Percentiles rank a stretch among this genome's conserved stretches.
These are phyloP conservation scores for Sebastes paucispinis DNA, from an alignment of 2,797 vertebrate species.

Conservation along the genomic window DNA sequence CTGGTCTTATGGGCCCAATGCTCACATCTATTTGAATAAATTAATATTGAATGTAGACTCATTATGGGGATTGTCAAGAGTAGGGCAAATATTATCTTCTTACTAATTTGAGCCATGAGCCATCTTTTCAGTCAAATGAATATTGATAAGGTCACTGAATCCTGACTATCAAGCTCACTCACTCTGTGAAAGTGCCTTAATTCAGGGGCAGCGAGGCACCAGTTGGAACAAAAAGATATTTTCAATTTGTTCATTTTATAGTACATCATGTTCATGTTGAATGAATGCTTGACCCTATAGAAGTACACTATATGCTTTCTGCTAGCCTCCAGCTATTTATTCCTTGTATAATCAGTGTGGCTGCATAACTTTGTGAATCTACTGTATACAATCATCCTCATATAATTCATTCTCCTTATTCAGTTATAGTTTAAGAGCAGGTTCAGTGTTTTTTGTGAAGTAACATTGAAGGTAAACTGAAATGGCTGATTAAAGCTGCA, in stretches of 20 bases:
- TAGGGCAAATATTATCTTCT: constrained; percentile 48
- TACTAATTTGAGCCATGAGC: constrained; percentile 25
- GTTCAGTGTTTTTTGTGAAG: not conserved
- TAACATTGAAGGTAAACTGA: not conserved
- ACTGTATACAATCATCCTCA: not conserved
- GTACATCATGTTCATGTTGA: not conserved
- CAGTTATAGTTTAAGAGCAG: not conserved
- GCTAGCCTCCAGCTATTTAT: not conserved
- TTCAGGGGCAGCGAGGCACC: constrained; percentile 10
- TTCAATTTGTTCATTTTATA: not conserved
- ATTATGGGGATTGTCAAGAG: constrained; percentile 46
- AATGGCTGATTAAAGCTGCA: not conserved
- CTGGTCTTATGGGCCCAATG: not conserved
- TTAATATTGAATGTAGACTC: constrained; percentile 53
- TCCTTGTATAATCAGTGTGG: not conserved
- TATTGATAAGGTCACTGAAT: constrained; percentile 60
- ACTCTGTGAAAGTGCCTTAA: constrained; percentile 31
- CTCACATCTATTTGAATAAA: constrained; percentile 39
- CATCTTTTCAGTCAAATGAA: constrained; percentile 53
- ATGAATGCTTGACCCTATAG: not conserved
- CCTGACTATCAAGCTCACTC: constrained; percentile 24
- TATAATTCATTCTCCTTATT: not conserved
- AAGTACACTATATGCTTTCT: not conserved
- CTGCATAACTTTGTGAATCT: not conserved
- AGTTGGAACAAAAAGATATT: not conserved